Base-by-base conservation (phyloP, 2,888 invertebrate species). In the Hirtodrosophila histrioides region DNA sequence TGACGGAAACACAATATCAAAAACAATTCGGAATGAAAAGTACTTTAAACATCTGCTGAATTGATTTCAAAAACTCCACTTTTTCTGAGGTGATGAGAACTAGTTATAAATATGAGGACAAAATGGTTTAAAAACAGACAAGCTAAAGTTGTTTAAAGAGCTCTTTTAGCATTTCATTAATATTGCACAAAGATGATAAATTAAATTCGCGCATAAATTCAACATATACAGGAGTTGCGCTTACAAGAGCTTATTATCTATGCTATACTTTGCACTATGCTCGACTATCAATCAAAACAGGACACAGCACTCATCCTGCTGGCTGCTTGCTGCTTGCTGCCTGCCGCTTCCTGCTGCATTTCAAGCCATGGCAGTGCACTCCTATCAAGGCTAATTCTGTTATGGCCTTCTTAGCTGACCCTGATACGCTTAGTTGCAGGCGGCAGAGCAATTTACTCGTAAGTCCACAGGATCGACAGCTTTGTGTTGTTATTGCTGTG, bases 401-500 rank as follows among this genome's bases (percentile, higher is more conserved):
- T 72, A 58, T 39, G 68, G 40, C 31, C 29, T 33, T 24, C 17
- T 35, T 39, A 41, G 58, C 49, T 49, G 68, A 50, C 55, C 51
- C 37, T 62, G 56, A 61, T 31, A 60, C 48, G 17, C 17, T 17
- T 27, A 27, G 27, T 44, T 60, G 64, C 70, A 65, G 44, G 29
- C 37, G 27, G 44, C 44, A 12, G 37, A 64, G 45, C 53, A 62
- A 50, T 67, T 58, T 33, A n/a, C 44, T 17, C 33, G 31, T 40
- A 40, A 23, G 63, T 69, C 12, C 10, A 3, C 11, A 5, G 53
- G 35, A 70, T 70, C 56, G 55, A 56, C 76, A 75, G 65, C 49
- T 54, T 75, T 56, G 46, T 65, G 65, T 76, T 65, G 46, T 45
- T 61, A 60, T 65, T 65, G 53, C 41, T 75, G 55, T 75, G 62